phyloP scores from a whole-genome alignment of 2,797 vertebrate species.

The Sebastes hopkinsi region DNA sequence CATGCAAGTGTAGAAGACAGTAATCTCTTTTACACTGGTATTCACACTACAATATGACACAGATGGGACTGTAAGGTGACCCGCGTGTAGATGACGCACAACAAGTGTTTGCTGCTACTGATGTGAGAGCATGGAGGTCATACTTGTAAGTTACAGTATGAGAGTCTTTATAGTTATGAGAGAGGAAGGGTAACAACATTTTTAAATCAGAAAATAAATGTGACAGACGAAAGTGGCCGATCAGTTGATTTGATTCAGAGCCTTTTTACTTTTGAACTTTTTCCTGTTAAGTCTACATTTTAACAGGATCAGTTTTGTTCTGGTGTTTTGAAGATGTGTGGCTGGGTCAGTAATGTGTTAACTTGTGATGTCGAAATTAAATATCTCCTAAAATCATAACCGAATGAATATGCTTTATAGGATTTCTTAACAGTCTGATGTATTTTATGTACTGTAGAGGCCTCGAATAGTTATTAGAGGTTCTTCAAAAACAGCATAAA shows the following conservation, averaged over 20 bases:
- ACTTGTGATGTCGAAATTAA: neutral
- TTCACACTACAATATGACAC: slow-evolving; percentile 30
- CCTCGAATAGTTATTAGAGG: neutral
- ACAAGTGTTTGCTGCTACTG: slow-evolving; percentile 31
- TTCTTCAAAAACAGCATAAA: neutral
- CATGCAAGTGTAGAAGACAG: slow-evolving; percentile 30
- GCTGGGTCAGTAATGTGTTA: neutral
- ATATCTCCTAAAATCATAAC: neutral
- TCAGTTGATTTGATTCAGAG: neutral
- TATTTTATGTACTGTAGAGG: neutral
- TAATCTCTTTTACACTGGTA: slow-evolving; percentile 31
- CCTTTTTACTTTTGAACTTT: neutral
- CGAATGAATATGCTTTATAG: neutral
- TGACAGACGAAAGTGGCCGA: neutral
- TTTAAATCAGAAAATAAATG: neutral
- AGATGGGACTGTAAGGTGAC: slow-evolving; percentile 34
- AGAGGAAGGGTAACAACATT: neutral
- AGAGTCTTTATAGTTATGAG: too few relatives aligned
- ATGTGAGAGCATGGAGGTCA: neutral
- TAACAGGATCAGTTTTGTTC: neutral
- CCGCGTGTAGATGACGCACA: slow-evolving; percentile 10
- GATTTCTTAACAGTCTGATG: neutral
- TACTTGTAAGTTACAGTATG: neutral
- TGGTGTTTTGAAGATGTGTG: neutral
- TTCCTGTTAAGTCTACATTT: neutral